Evolutionary conservation across 2,888 invertebrate species (phyloP).

Genomic region (Dryococelus australis): DNA sequence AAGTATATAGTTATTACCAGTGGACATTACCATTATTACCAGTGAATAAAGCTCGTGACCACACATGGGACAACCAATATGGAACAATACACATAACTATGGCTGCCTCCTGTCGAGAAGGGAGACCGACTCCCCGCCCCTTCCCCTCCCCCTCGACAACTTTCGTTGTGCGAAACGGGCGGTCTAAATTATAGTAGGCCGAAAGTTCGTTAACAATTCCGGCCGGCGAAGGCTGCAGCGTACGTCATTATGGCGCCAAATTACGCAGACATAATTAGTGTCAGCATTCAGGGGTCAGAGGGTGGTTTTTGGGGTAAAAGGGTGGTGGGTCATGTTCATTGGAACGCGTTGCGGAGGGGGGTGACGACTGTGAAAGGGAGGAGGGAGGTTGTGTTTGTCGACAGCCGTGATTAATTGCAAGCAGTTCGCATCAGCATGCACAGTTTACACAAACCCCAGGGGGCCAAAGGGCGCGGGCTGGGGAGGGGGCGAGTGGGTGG

Average conservation of each 20-base stretch:
- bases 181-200: background rate
- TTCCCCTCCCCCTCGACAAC: too few relatives aligned
- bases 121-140: too few relatives aligned
- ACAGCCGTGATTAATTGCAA: slow-evolving; percentile 16
- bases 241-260: background rate
- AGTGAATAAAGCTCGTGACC: too few relatives aligned
- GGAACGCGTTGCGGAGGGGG: background rate
- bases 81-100: too few relatives aligned
- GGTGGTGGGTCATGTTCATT: background rate
- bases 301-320: background rate
- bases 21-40: too few relatives aligned
- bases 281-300: background rate
- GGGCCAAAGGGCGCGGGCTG: background rate
- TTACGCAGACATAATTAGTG: slow-evolving; percentile 11
- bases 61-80: too few relatives aligned
- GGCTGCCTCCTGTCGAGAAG: too few relatives aligned
- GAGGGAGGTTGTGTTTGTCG: background rate
- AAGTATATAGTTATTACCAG: too few relatives aligned
- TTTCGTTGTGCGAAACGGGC: background rate
- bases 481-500: background rate
- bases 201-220: slow-evolving; percentile 11
- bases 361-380: background rate
- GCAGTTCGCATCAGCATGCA: slow-evolving; percentile 2
- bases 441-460: background rate
- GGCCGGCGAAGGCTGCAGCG: background rate